Conservation (phyloP, 2,797 vertebrate genomes). For the Valencia hispanica region DNA sequence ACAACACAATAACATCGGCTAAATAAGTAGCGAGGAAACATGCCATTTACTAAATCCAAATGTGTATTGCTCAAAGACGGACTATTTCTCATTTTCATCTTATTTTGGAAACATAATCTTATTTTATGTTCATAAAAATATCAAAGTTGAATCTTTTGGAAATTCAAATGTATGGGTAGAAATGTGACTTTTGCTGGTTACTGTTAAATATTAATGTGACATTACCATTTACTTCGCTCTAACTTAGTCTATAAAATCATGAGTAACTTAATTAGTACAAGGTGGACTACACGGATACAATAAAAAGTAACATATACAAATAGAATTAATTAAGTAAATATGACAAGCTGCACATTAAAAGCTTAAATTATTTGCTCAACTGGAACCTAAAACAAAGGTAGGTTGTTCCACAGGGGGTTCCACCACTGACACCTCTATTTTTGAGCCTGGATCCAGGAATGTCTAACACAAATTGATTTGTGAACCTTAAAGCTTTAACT, state of each 20-base stretch:
- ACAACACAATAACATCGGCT: slow-evolving; percentile 28
- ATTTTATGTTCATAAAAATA: not conserved
- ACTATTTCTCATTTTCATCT: not conserved
- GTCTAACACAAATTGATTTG: not conserved
- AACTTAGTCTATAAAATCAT: not conserved
- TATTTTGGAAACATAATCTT: not conserved
- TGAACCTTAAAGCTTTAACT: not conserved
- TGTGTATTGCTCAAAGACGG: not conserved
- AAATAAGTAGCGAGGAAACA: not conserved
- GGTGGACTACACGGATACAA: not conserved
- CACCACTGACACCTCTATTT: not conserved
- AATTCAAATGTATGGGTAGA: not conserved
- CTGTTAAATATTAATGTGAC: not conserved
- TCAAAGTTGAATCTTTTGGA: not conserved
- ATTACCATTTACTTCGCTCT: not conserved
- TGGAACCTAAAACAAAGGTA: not conserved
- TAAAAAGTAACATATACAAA: not conserved
- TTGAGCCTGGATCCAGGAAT: not conserved
- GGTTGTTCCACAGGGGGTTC: not conserved
- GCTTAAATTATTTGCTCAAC: not conserved
- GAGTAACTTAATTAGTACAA: not conserved
- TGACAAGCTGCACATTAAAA: not conserved
- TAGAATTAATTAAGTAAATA: too few relatives aligned
- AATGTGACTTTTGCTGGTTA: not conserved
- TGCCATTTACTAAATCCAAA: not conserved